These are phyloP conservation scores for Herpailurus yagouaroundi DNA, from an alignment of 2,113 vertebrate genomes.

Conservation along the genomic window DNA sequence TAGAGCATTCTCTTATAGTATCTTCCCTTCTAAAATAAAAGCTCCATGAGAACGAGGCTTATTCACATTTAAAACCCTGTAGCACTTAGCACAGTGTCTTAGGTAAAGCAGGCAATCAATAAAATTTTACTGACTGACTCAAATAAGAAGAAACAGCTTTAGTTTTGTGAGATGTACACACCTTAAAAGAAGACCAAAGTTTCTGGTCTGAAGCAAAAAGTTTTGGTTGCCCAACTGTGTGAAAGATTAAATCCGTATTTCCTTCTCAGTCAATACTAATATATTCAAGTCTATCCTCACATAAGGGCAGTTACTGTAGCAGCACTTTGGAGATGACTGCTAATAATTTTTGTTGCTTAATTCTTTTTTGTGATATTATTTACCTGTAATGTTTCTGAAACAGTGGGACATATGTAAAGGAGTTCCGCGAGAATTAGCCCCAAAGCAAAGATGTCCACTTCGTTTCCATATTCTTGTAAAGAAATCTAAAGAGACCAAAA, in stretches of 20 bases:
- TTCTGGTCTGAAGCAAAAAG: neutral
- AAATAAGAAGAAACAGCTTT: neutral
- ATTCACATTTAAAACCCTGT: neutral
- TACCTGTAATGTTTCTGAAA: neutral
- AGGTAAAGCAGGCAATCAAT: neutral
- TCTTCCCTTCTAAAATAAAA: neutral
- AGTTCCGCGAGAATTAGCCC: slow-evolving; percentile 93
- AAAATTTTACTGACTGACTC: neutral
- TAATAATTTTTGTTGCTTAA: neutral
- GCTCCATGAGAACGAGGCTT: neutral
- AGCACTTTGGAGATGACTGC: neutral
- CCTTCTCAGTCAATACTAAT: neutral
- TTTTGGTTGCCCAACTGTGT: neutral
- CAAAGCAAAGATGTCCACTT: slow-evolving; percentile 93
- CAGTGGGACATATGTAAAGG: slow-evolving; percentile 59
- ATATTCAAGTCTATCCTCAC: neutral
- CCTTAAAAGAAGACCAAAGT: neutral
- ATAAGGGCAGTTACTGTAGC: neutral
- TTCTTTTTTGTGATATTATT: slow-evolving; percentile 45
- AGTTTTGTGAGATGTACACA: neutral
- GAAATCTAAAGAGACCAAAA: slow-evolving; percentile 63
- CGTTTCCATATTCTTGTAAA: slow-evolving; percentile 84
- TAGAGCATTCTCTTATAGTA: neutral
- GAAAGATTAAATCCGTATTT: neutral
- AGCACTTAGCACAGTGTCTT: neutral